Base-by-base conservation (phyloP, 2,888 invertebrate species). In the Nymphalis urticae region DNA sequence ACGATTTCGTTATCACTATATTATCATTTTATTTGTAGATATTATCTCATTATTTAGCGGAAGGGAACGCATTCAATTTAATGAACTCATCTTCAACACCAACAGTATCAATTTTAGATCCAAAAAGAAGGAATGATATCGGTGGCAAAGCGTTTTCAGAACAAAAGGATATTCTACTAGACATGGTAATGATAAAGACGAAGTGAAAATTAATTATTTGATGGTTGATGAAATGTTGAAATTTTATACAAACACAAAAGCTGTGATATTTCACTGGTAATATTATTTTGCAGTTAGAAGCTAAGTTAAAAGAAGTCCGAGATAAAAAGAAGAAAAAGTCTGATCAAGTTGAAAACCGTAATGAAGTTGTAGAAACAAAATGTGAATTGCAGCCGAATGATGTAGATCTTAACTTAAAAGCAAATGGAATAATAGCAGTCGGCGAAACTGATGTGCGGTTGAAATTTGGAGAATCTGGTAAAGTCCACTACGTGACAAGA, bases 231-330 rank as follows among this genome's bases (percentile, higher is more conserved):
- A 48, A 48, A 17, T n/a, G n/a, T n/a, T 16, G 3, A 48, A 17
- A 48, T n/a, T 5, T 0, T 48, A 17, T 16, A 48, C 1, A 48
- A 17, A 48, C 16, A 10, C 17, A 50, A 50, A 13, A 13, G 3
- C 19, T 50, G 8, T 4, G 50, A 32, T 32, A 32, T 32, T 50
- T 2, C 19, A 5, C 17, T 19, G 5, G 27, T 27, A 42, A 17
- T 21, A 42, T 58, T 42, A 1, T 13, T 17, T 62, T 78, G 32
- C 79, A 89, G 89, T 76, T 89, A 69, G 89, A 89, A 80, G 68
- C 81, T 21, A 89, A 89, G 78, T 74, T 89, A n/a, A 90, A 86
- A 80, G 88, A 88, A 80, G 83, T 89, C 1, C 80, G 82, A 69
- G 84, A 86, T 16, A 87, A 86, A 74, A 89, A 85, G 74, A 88